Evolutionary conservation across 2,113 vertebrate species (phyloP).

Genomic region (Diphyllodes magnificus): DNA sequence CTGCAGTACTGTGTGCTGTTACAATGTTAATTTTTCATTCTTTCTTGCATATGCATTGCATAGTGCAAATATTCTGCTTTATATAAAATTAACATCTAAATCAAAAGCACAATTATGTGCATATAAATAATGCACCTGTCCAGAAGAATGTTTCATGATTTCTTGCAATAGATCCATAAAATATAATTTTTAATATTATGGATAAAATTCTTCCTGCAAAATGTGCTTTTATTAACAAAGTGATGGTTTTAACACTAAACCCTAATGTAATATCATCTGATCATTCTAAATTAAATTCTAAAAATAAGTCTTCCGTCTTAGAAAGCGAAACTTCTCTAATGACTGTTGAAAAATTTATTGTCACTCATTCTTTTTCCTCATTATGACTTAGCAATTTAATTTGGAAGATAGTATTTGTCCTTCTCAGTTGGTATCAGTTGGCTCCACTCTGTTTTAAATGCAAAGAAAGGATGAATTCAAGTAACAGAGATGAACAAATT

Average conservation of each 20-base stretch:
- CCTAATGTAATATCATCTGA: background rate
- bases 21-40: background rate
- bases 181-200: background rate
- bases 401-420: background rate
- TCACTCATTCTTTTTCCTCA: background rate
- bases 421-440: background rate
- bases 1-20: background rate
- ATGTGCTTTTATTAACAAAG: background rate
- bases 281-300: background rate
- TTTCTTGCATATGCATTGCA: background rate
- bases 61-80: background rate
- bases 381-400: background rate
- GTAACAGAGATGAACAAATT: background rate
- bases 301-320: background rate
- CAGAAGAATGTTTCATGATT: background rate
- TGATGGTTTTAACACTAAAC: background rate
- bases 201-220: background rate
- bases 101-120: background rate
- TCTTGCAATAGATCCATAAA: background rate
- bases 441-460: background rate
- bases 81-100: background rate
- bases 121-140: background rate
- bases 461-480: background rate
- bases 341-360: background rate
- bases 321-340: background rate